A percentile compares a stretch with the other conserved stretches of the same genome.
phyloP scores from a whole-genome alignment of 1,140 invertebrate species.

The Habropoda laboriosa region DNA sequence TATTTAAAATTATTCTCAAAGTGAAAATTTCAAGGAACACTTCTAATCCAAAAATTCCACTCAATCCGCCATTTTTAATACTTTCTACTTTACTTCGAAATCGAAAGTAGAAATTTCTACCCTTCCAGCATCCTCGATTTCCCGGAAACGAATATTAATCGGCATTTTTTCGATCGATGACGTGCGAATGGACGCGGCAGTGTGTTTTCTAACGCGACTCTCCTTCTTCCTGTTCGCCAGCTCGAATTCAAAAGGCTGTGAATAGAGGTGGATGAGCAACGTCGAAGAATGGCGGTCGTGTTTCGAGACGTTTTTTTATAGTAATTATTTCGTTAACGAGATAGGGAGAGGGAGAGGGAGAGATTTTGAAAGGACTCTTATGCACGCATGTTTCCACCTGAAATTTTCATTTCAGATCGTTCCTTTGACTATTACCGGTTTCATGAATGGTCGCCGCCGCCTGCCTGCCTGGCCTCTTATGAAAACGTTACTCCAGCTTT shows the following conservation, averaged over 20 bases:
- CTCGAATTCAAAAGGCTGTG: too few species aligned
- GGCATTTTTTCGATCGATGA: neutral
- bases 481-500: neutral
- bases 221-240: neutral
- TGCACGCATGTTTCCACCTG: neutral
- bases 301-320: neutral
- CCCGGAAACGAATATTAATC: neutral
- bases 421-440: slow-evolving; percentile 4
- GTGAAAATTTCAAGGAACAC: too few species aligned
- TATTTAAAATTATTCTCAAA: too few species aligned
- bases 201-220: accelerated
- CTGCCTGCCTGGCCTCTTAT: too few species aligned
- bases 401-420: slow-evolving; percentile 18
- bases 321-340: slow-evolving; percentile 18
- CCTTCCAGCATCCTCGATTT: neutral
- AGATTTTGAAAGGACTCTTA: too few species aligned
- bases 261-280: too few species aligned
- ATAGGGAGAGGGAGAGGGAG: too few species aligned
- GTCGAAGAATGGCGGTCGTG: neutral
- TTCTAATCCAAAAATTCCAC: too few species aligned
- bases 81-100: neutral
- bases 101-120: neutral
- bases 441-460: neutral
- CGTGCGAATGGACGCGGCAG: neutral
- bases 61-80: neutral